These are phyloP conservation scores for Hucho hucho DNA, from an alignment of 2,113 vertebrate species.

Conservation along the genomic window DNA sequence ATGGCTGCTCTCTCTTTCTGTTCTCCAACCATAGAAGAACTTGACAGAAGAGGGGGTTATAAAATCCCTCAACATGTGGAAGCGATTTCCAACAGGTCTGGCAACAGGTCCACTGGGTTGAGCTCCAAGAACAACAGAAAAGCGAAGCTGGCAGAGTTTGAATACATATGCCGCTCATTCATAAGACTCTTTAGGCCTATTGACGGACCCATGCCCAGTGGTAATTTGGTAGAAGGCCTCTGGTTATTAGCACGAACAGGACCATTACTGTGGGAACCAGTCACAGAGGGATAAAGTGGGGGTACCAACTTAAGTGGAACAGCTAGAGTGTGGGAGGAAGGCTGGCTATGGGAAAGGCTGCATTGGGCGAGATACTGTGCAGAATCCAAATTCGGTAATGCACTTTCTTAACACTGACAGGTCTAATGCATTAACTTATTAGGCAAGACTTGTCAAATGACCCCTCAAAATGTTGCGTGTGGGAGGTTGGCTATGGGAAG, in stretches of 20 bases:
- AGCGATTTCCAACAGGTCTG: conserved; percentile 57
- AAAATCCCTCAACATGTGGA: conserved; percentile 61
- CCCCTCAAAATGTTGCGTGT: too few species aligned
- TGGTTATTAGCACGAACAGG: conserved; percentile 16
- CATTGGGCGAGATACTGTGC: not conserved
- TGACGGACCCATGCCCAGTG: conserved; percentile 29
- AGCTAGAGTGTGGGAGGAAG: not conserved
- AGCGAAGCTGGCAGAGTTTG: conserved; percentile 55
- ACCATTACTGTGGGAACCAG: conserved; percentile 27
- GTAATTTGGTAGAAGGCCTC: conserved; percentile 35
- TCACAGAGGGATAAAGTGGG: conserved; percentile 25
- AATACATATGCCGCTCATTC: conserved; percentile 33
- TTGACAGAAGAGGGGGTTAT: conserved; percentile 20
- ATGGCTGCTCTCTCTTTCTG: not conserved
- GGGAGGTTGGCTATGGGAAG: too few species aligned
- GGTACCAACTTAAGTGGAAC: conserved; percentile 2
- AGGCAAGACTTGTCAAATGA: too few species aligned
- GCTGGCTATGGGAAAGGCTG: conserved; percentile 38
- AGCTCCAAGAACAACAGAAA: conserved; percentile 60
- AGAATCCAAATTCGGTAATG: not conserved
- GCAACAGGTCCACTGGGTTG: conserved; percentile 25
- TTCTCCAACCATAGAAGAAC: not conserved
- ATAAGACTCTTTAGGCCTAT: conserved; percentile 27
- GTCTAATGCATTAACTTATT: too few species aligned
- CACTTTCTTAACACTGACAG: too few species aligned